phyloP scores from a whole-genome alignment of 2,113 vertebrate genomes.

The Pteruthius melanotis region DNA sequence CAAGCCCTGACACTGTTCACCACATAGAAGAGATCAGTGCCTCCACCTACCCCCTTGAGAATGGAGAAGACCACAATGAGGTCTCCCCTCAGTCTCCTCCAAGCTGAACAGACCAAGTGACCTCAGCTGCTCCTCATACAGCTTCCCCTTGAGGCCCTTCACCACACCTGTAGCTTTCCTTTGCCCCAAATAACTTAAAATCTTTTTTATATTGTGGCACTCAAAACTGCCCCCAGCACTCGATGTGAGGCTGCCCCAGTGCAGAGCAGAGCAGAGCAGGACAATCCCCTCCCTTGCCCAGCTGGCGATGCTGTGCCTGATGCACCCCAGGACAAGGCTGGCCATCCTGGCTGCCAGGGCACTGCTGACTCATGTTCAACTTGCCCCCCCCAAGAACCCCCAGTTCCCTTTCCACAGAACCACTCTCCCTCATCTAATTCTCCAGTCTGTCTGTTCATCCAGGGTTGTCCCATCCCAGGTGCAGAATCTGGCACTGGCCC shows the following conservation, averaged over 20 bases:
- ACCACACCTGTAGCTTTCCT: not conserved
- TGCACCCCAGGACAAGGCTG: fast-evolving
- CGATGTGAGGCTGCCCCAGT: fast-evolving
- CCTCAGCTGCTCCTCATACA: fast-evolving
- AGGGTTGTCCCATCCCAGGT: not conserved
- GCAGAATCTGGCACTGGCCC: not conserved
- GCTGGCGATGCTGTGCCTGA: not conserved
- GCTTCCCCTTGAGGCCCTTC: not conserved
- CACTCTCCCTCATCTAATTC: not conserved
- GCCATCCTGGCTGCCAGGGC: no score
- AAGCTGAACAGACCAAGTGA: not conserved
- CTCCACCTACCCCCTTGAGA: not conserved
- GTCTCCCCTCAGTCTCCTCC: not conserved
- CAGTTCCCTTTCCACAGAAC: fast-evolving
- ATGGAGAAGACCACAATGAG: not conserved
- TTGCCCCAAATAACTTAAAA: not conserved
- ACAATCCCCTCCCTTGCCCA: not conserved
- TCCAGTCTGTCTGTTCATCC: not conserved
- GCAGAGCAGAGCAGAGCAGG: not conserved
- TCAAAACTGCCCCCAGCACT: not conserved
- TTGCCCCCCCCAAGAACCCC: fast-evolving
- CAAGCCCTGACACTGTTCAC: not conserved
- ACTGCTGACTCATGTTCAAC: not conserved
- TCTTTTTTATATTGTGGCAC: not conserved
- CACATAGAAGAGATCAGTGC: not conserved